Base-by-base conservation (phyloP, 2,888 invertebrate species). In the Ichneumon xanthorius region DNA sequence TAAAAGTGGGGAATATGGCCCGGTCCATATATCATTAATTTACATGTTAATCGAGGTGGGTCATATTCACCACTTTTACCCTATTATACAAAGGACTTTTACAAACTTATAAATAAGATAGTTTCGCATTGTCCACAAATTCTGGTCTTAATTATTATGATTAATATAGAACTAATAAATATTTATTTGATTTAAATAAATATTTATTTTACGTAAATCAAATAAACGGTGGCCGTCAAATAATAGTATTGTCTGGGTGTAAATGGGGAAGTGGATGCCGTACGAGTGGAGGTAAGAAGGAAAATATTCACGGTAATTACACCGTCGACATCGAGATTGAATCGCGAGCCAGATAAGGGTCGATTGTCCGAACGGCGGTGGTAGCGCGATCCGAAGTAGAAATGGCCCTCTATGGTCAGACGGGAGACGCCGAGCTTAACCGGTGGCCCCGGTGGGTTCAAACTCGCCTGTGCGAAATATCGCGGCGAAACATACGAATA, bases 381-480 rank as follows among this genome's bases (percentile, higher is more conserved):
- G 45, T n/a, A n/a, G 16, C 3, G 75, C 22, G 5, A 22, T 40
- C 26, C 67, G 16, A 67, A 68, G 72, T 80, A 73, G 77, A 68
- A 72, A 40, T 68, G 72, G 55, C 61, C 84, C 48, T 80, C 73
- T 61, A 77, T 73, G 53, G 78, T 81, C 67, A 73, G 67, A 73
- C 61, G 40, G 19, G 68, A 73, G 61, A 37, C 9, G 6, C 26
- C n/a, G 50, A 16, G 50, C 33, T 67, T 30, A 30, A 40, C 61
- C 73, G 48, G 37, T 48, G 19, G 72, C 76, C 63, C 63, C n/a
- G 50, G 80, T 63, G 77, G 45, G 53, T 81, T 78, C 61, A 68
- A 58, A 55, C 19, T 37, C 77, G 72, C 37, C n/a, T 67, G 50
- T 45, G 70, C 70, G 76, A 76, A 73, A 84, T 77, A 84, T 81